A percentile compares a stretch with the other conserved stretches of the same genome.
Evolutionary conservation across 2,888 invertebrate species (phyloP).

Genomic region (Cataglyphis albicans): DNA sequence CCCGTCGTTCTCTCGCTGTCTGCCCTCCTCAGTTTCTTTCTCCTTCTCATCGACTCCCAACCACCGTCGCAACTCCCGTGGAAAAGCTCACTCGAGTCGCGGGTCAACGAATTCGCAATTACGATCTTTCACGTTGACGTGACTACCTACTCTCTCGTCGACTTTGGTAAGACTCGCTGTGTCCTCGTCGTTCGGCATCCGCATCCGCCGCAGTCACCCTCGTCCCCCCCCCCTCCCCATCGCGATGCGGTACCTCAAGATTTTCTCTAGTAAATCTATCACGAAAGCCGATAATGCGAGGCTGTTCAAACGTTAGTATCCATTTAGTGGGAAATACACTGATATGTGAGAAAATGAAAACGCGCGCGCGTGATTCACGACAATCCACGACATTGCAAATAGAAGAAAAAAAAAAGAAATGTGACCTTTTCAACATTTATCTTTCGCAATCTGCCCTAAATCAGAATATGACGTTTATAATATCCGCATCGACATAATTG

Average conservation of each 20-base stretch:
- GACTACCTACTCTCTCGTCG: constrained; percentile 77
- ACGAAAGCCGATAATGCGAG: constrained; percentile 31
- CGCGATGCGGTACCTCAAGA: constrained; percentile 26
- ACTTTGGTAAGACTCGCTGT: constrained; percentile 64
- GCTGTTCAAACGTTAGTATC: not conserved
- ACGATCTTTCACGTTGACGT: constrained; percentile 82
- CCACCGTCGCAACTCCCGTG: constrained; percentile 66
- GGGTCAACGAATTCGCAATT: constrained; percentile 85
- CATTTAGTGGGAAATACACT: not conserved
- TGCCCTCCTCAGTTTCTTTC: constrained; percentile 48
- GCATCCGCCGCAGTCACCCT: not conserved
- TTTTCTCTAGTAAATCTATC: constrained; percentile 46
- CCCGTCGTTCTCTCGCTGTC: constrained; percentile 4
- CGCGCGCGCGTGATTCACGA: not conserved
- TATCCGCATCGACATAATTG: constrained; percentile 17
- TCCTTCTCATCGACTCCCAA: constrained; percentile 46
- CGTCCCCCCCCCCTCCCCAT: not conserved
- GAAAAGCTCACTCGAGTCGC: constrained; percentile 81
- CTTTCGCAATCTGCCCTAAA: constrained; percentile 8
- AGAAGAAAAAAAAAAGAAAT: not conserved
- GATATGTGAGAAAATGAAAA: not conserved
- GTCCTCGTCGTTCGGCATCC: constrained; percentile 19
- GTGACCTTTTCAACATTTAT: not conserved
- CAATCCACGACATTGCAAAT: not conserved
- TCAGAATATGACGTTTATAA: not conserved